Percentiles rank a stretch among this genome's conserved stretches.
phyloP scores from a whole-genome alignment of 2,888 invertebrate genomes.

The Troides aeacus region DNA sequence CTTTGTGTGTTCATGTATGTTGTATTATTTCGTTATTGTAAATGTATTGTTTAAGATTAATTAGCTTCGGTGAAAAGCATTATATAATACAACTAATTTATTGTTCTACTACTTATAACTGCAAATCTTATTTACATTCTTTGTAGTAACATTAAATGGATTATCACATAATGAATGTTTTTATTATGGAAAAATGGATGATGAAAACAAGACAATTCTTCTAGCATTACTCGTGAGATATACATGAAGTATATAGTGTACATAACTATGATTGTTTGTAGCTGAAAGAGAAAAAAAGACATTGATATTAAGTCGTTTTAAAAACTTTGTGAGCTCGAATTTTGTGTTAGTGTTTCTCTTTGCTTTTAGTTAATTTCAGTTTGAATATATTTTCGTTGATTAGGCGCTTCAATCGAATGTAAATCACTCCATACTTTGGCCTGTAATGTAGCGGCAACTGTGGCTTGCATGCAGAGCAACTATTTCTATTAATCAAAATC shows the following conservation, averaged over 20 bases:
- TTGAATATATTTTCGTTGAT: slow-evolving; percentile 10
- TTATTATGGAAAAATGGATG: no score
- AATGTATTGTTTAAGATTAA: background rate
- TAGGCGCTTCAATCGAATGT: slow-evolving; percentile 24
- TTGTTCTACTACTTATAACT: no score
- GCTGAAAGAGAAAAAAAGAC: no score
- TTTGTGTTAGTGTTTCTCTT: background rate
- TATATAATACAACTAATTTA: no score
- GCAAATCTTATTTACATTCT: no score
- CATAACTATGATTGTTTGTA: no score
- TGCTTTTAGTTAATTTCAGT: background rate
- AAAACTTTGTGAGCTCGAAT: background rate
- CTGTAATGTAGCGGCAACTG: slow-evolving; percentile 35
- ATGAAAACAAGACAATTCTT: no score
- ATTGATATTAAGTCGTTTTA: no score
- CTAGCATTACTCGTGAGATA: no score
- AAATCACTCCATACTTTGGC: slow-evolving; percentile 22
- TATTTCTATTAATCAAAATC: slow-evolving; percentile 39
- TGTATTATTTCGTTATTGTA: background rate
- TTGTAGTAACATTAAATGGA: no score
- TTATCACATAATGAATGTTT: no score
- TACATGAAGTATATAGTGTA: no score
- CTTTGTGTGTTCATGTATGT: background rate
- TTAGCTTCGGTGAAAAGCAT: background rate
- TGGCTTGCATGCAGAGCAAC: slow-evolving; percentile 35